Conservation (phyloP, 2,888 invertebrate species). For the Theristus sp. region DNA sequence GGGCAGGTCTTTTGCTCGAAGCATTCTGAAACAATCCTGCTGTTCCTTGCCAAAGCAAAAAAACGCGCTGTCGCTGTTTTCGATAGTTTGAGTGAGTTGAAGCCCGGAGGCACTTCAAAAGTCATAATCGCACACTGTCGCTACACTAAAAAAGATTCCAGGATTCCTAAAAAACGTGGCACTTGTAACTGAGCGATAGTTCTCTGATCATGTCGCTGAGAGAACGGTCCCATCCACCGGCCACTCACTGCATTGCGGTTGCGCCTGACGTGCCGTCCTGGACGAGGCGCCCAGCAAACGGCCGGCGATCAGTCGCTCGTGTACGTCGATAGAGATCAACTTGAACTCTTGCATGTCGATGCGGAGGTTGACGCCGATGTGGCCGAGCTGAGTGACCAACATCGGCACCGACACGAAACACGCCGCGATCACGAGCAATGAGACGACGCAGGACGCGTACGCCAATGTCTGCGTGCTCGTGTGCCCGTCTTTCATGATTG, state of each 20-base stretch:
- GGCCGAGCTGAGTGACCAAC: not conserved
- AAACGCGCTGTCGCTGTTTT: no score
- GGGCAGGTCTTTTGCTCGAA: not conserved
- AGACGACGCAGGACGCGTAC: not conserved
- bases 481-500: not conserved
- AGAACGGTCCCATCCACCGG: no score
- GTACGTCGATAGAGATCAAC: not conserved
- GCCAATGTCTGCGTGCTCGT: not conserved
- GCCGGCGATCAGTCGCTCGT: not conserved
- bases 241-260: not conserved
- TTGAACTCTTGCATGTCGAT: not conserved
- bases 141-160: no score
- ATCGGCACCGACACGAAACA: not conserved
- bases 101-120: no score
- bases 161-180: no score
- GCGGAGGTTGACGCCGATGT: not conserved
- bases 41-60: no score
- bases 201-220: no score
- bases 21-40: slow-evolving; percentile 1
- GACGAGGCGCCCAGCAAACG: not conserved
- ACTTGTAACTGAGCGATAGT: no score
- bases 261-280: not conserved
- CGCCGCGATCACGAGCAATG: not conserved
- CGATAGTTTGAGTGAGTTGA: no score
- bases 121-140: no score